Conservation (phyloP, 35 echinoderm and acorn worm species). For the Holothuria glaberrima region DNA sequence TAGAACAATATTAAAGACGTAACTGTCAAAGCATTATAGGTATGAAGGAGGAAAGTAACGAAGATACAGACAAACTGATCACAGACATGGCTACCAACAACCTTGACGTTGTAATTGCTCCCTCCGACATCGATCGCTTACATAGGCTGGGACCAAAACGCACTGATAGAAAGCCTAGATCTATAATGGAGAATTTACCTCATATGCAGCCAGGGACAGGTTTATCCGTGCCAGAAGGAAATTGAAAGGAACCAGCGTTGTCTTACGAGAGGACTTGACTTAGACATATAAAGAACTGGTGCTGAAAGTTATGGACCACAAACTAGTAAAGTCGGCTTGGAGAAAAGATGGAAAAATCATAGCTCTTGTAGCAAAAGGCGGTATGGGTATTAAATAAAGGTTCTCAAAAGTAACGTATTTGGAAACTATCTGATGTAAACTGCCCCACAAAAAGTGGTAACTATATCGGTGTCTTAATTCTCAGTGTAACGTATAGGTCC, state of each 20-base stretch:
- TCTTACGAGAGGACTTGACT: neutral
- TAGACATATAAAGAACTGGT: neutral
- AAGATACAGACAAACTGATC: neutral
- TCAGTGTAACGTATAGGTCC: neutral
- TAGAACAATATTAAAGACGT: constrained; percentile 9
- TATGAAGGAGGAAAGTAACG: constrained; percentile 10
- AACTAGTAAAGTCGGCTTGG: too few relatives aligned
- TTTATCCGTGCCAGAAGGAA: constrained; percentile 28
- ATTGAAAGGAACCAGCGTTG: neutral
- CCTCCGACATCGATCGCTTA: neutral
- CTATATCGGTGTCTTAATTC: neutral
- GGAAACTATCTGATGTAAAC: neutral
- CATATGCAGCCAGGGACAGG: neutral
- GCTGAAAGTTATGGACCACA: neutral
- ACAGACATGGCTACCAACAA: constrained; percentile 15
- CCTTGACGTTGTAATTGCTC: neutral
- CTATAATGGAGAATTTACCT: constrained; percentile 9
- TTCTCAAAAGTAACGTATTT: neutral
- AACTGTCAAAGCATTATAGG: neutral
- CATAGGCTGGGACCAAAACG: constrained; percentile 22
- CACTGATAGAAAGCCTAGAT: neutral
- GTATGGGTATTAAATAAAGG: neutral
- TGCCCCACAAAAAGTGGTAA: constrained; percentile 4
- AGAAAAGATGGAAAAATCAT: too few relatives aligned
- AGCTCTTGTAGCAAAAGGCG: neutral